These are phyloP conservation scores for Todiramphus chloris DNA, from an alignment of 2,113 vertebrate genomes.

Conservation along the genomic window DNA sequence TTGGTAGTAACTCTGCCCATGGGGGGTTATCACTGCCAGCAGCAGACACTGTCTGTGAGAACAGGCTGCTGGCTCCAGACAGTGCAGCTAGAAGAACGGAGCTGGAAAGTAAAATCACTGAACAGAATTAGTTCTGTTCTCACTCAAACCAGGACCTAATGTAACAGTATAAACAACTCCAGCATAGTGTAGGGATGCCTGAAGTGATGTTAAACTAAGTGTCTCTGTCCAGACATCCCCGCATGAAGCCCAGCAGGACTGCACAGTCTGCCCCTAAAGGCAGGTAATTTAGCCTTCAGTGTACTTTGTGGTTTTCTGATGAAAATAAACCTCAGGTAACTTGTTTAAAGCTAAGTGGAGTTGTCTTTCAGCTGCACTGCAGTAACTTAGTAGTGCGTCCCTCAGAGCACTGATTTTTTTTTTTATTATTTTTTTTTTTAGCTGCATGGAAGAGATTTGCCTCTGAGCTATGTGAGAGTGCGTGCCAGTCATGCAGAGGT, in stretches of 20 bases:
- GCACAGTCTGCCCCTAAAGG: not conserved
- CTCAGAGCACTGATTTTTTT: not conserved
- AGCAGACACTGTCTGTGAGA: too few species aligned
- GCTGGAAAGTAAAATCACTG: too few species aligned
- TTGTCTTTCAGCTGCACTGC: not conserved
- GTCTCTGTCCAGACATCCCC: not conserved
- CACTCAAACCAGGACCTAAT: not conserved
- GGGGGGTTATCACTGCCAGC: too few species aligned
- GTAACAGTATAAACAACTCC: not conserved
- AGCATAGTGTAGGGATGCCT: not conserved
- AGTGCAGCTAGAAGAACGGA: too few species aligned
- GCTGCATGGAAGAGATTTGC: not conserved
- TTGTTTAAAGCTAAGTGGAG: not conserved
- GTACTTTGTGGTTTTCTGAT: not conserved
- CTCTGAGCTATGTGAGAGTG: not conserved
- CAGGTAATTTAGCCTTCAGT: not conserved
- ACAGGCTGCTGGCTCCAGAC: too few species aligned
- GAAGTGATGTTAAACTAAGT: not conserved
- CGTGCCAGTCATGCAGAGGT: accelerated
- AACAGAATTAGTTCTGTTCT: too few species aligned
- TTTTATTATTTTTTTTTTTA: not conserved
- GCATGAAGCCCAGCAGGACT: not conserved
- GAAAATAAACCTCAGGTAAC: not conserved
- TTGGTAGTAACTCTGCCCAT: too few species aligned
- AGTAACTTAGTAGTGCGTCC: not conserved